These are phyloP conservation scores for Todiramphus chloris DNA, from an alignment of 2,113 vertebrate species.

Conservation along the genomic window DNA sequence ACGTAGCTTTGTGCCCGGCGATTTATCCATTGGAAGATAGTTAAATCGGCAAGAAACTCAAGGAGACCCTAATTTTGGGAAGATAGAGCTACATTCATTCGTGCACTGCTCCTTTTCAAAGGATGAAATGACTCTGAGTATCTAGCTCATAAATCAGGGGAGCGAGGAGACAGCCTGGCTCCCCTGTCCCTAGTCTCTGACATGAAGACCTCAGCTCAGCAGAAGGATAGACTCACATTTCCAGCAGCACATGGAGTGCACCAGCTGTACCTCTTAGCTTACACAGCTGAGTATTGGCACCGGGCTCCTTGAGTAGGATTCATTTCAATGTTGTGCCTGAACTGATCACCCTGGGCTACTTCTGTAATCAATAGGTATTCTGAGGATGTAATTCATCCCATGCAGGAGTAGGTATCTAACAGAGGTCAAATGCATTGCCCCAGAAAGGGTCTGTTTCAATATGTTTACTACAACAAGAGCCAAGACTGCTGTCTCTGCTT, in stretches of 20 bases:
- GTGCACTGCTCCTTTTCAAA: not conserved
- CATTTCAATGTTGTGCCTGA: not conserved
- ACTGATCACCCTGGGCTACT: not conserved
- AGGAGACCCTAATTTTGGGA: not conserved
- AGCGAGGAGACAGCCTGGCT: not conserved
- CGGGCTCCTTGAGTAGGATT: not conserved
- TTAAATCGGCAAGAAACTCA: not conserved
- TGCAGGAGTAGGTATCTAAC: not conserved
- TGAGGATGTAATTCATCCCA: not conserved
- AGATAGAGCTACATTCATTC: not conserved
- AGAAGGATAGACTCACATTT: not conserved
- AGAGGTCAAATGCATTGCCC: not conserved
- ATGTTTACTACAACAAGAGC: not conserved
- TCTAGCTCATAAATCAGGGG: not conserved
- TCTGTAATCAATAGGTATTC: not conserved
- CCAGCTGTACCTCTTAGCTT: not conserved
- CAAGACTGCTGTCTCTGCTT: not conserved
- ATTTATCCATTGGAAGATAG: not conserved
- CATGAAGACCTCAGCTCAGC: not conserved
- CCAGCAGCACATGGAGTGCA: not conserved
- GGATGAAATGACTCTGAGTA: not conserved
- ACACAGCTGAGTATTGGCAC: not conserved
- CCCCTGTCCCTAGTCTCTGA: not conserved
- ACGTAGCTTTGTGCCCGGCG: rapidly evolving
- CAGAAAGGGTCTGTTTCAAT: not conserved